Evolutionary conservation across 2,113 vertebrate species (phyloP), one percentile per base, ranked within the genome.

Genomic region (Trematocara variabile): DNA sequence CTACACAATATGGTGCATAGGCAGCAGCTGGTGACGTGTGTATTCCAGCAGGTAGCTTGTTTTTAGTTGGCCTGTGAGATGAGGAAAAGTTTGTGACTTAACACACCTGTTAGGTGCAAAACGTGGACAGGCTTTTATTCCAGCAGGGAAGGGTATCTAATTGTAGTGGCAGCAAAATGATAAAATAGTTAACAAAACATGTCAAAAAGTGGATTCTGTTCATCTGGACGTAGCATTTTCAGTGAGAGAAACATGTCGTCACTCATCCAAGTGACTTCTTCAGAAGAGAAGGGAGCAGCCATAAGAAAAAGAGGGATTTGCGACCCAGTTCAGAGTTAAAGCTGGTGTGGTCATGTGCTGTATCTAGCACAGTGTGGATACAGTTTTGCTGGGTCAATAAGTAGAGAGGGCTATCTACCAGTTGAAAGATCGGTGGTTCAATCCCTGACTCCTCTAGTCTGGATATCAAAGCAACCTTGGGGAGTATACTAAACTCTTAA

Each of bases 11-110:
- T 48, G 14, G 14, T 75, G 4, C 16, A 75, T 75, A 50, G 28
- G 44, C 44, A 86, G 80, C 88, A 88, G 79, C 90, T 86, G 85
- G 30, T 84, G 63, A 65, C 82, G 53, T 77, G 80, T 53, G 34
- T 30, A 53, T 77, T 33, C 68, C 8, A 46, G 77, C 41, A 83
- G 48, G 33, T 18, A n/a, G 18, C 6, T 63, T 34, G 2, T 18
- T 70, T 50, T 65, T 70, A 12, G 33, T 54, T 79, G 14, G 18
- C n/a, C 77, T 33, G 33, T 4, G 52, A 33, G 30, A 28, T 28
- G 28, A 28, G 6, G 28, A 0, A 54, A 22, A 12, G 37, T 60
- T 16, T 65, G 39, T 48, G 70, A 12, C 2, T 48, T 30, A 50
- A 50, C 44, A 75, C 9, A 75, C 14, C 44, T 33, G 44, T 48